These are phyloP conservation scores for Esperia sulphurella DNA, from an alignment of 2,888 invertebrate genomes.

Conservation along the genomic window DNA sequence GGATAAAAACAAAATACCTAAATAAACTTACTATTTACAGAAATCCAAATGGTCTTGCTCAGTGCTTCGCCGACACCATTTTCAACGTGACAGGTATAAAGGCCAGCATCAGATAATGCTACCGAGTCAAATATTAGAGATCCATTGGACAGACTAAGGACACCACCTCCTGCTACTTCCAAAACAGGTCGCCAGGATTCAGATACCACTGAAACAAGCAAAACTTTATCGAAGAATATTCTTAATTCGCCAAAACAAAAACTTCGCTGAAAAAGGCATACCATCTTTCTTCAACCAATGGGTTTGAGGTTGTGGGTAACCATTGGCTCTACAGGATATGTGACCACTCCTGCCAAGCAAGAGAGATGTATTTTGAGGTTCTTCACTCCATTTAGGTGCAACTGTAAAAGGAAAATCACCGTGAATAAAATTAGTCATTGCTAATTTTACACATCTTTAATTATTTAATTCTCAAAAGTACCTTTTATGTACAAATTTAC, in stretches of 20 bases:
- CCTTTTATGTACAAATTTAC: slow-evolving; percentile 86
- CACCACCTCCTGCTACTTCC: slow-evolving; percentile 71
- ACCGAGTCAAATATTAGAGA: slow-evolving; percentile 70
- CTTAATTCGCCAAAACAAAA: slow-evolving; percentile 18
- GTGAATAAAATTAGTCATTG: background rate
- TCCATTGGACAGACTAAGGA: slow-evolving; percentile 68
- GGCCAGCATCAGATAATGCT: slow-evolving; percentile 65
- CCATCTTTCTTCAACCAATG: slow-evolving; percentile 87
- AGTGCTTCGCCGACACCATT: slow-evolving; percentile 74
- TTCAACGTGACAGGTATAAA: slow-evolving; percentile 72
- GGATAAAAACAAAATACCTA: background rate
- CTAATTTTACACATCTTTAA: background rate
- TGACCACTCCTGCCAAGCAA: slow-evolving; percentile 86
- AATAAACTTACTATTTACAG: slow-evolving; percentile 67
- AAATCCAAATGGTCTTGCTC: slow-evolving; percentile 72
- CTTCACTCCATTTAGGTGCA: slow-evolving; percentile 87
- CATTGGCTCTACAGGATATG: slow-evolving; percentile 88
- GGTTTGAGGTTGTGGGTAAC: slow-evolving; percentile 88
- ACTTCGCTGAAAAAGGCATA: slow-evolving; percentile 27
- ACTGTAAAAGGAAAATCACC: slow-evolving; percentile 64
- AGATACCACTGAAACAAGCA: slow-evolving; percentile 46
- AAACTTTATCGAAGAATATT: background rate
- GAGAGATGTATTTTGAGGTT: slow-evolving; percentile 86
- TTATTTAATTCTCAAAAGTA: slow-evolving; percentile 32
- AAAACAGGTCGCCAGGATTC: slow-evolving; percentile 70